Conservation (phyloP, 1,140 invertebrate species). For the Drosophila mayri region DNA sequence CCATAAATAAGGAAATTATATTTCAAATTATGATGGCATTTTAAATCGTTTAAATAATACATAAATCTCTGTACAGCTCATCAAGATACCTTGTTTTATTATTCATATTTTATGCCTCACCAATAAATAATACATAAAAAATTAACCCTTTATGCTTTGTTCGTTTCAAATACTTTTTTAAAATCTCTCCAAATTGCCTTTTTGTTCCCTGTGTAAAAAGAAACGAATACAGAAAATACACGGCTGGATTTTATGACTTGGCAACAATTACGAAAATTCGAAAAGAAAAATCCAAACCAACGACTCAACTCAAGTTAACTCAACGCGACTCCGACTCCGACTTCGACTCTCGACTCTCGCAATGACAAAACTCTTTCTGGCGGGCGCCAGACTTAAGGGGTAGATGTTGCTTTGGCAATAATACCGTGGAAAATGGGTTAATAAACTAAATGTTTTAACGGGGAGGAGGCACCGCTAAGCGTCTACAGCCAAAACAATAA, state of each 20-base stretch:
- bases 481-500: conserved; percentile 31
- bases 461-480: background rate
- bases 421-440: conserved; percentile 76
- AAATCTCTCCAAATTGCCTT: background rate
- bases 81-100: background rate
- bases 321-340: background rate
- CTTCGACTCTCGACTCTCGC: conserved; percentile 6
- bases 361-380: conserved; percentile 38
- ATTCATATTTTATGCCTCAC: background rate
- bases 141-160: background rate
- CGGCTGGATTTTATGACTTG: conserved; percentile 54
- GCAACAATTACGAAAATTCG: conserved; percentile 53
- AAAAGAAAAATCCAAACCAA: conserved; percentile 40
- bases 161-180: background rate
- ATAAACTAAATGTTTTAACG: conserved; percentile 48
- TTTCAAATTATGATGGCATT: too few relatives aligned
- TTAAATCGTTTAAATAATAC: too few relatives aligned
- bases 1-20: too few relatives aligned
- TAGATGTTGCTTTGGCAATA: conserved; percentile 28
- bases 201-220: conserved; percentile 30
- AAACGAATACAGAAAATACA: conserved; percentile 47
- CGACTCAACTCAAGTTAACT: conserved; percentile 5
- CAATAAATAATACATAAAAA: conserved; percentile 3
- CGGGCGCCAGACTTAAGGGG: conserved; percentile 7
- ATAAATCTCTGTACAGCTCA: background rate